These are phyloP conservation scores for Stenolophus ochropezus DNA, from an alignment of 2,888 invertebrate species.

Conservation along the genomic window DNA sequence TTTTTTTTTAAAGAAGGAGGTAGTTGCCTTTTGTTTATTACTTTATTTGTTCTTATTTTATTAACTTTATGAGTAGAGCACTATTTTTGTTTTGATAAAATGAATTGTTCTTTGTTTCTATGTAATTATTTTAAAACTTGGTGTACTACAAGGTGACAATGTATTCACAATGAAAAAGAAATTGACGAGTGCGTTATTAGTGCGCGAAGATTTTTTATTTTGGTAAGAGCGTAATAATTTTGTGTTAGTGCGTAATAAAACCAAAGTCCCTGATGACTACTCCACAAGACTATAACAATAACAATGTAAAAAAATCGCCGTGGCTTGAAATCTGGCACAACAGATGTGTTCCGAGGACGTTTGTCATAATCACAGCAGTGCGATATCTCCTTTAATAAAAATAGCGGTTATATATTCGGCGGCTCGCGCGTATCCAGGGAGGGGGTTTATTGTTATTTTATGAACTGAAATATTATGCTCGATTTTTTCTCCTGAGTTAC, in stretches of 20 bases:
- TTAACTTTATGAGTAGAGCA: too few relatives aligned
- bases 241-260: not conserved
- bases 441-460: constrained; percentile 55
- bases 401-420: constrained; percentile 55
- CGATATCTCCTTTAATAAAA: constrained; percentile 59
- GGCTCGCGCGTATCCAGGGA: not conserved
- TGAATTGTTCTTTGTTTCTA: too few relatives aligned
- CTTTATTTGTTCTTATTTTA: too few relatives aligned
- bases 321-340: constrained; percentile 46
- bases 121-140: too few relatives aligned
- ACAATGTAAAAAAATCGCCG: not conserved
- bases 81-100: too few relatives aligned
- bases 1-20: too few relatives aligned
- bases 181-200: too few relatives aligned
- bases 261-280: not conserved
- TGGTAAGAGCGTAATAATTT: not conserved
- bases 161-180: too few relatives aligned
- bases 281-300: constrained; percentile 8
- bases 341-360: constrained; percentile 44
- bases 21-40: too few relatives aligned
- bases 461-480: constrained; percentile 55
- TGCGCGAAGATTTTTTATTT: not conserved
- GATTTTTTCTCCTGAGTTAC: constrained; percentile 41
- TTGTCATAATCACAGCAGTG: constrained; percentile 54
- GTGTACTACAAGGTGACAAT: too few relatives aligned